Base-by-base conservation (phyloP, 2,797 vertebrate genomes). In the Aeoliscus strigatus region DNA sequence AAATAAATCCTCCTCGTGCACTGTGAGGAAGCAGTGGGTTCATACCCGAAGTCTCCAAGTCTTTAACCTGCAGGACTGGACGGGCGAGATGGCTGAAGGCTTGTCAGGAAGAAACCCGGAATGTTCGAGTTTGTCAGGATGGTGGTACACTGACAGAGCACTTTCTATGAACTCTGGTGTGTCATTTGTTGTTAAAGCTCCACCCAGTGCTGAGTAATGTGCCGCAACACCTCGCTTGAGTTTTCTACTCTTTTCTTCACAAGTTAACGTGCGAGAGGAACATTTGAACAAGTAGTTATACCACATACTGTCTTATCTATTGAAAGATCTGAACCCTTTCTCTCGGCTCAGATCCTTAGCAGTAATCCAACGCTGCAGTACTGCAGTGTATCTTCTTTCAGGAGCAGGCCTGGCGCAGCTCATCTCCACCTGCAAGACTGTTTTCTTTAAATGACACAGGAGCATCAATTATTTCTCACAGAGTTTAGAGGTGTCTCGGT, bases 381-480 rank as follows among this genome's bases (percentile, higher is more conserved):
- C n/a, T n/a, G 33, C 31, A 35, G 28, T 32, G 55, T 72, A 62
- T 83, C 79, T 70, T 36, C 62, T 85, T 77, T 73, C 83, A 67
- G 28, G 48, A 24, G 11, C 27, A 30, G 38, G 10, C 26, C 24
- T 38, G 38, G 33, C 45, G 10, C 36, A 51, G 48, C 58, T 77
- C 61, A 64, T 68, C 73, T 30, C 50, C 21, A 14, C 33, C 44
- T 35, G 58, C 46, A 42, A 14, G 26, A 43, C 14, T 47, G 13
- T 59, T 66, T 72, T 35, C 66, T 73, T 70, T 34, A 63, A 66
- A 58, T 36, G 24, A 46, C 49, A 33, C n/a, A 12, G 40, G 27
- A 13, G 16, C 73, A 82, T 84, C 11, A 81, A 80, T 85, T 76
- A 80, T 81, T 81, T 66, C 64, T 69, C 2, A 45, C 29, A 37